A percentile compares a stretch with the other conserved stretches of the same genome.
Evolutionary conservation across 2,113 vertebrate species (phyloP).

Genomic region (Dromaius novaehollandiae): DNA sequence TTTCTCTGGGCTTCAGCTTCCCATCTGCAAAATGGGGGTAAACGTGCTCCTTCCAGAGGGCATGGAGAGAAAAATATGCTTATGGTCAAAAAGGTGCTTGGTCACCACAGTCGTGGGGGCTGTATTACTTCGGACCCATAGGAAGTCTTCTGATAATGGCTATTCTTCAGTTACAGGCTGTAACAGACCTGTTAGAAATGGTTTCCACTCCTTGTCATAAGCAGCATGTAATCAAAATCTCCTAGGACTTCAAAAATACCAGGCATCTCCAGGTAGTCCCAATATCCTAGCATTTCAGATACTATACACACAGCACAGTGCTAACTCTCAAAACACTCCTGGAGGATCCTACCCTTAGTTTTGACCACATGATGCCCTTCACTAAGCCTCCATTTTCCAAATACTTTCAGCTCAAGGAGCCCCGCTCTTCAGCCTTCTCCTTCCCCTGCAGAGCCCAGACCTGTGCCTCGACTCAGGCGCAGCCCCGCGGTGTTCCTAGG

Average conservation of each 20-base stretch:
- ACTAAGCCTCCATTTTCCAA: not conserved
- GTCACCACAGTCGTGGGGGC: not conserved
- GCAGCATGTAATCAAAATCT: not conserved
- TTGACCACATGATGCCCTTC: not conserved
- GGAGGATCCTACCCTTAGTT: not conserved
- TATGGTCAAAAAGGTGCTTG: fast-evolving
- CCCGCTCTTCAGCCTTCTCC: not conserved
- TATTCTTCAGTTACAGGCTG: not conserved
- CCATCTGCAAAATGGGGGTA: not conserved
- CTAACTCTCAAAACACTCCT: not conserved
- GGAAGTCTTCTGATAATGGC: not conserved
- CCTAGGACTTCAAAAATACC: not conserved
- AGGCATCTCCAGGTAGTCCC: not conserved
- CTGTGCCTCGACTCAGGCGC: not conserved
- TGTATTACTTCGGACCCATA: not conserved
- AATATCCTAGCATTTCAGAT: not conserved
- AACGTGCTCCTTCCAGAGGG: not conserved
- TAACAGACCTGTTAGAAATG: not conserved
- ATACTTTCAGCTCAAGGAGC: not conserved
- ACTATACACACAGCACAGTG: not conserved
- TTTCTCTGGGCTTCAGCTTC: not conserved
- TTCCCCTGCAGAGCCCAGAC: not conserved
- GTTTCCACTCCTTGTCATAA: not conserved
- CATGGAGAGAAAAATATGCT: not conserved
- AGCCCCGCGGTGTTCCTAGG: not conserved